phyloP scores from a whole-genome alignment of 2,797 vertebrate genomes.

The Alcedo quadribrachys region DNA sequence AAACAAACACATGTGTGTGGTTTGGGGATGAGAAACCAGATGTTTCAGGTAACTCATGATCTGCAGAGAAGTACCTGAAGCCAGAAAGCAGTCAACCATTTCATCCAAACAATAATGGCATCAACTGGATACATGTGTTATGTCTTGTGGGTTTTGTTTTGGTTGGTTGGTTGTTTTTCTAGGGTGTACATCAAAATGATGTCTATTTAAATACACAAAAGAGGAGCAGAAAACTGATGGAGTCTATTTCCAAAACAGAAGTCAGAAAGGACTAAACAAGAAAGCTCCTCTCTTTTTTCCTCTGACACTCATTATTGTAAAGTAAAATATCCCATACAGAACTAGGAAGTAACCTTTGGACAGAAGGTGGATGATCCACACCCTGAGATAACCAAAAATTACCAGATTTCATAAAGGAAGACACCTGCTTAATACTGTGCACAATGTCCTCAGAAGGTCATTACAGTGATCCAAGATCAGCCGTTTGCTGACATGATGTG shows the following conservation, averaged over 20 bases:
- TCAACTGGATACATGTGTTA: accelerated
- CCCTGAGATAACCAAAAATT: neutral
- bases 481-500: neutral
- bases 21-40: neutral
- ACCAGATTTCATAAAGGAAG: neutral
- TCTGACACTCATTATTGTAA: neutral
- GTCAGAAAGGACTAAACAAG: neutral
- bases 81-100: neutral
- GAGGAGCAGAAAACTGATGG: neutral
- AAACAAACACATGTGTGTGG: neutral
- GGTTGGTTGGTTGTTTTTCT: neutral
- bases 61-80: neutral
- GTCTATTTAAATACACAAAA: neutral
- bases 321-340: neutral
- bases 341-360: neutral
- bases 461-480: neutral
- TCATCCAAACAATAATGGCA: neutral
- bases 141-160: neutral
- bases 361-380: neutral
- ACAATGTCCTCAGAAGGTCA: neutral
- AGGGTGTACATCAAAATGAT: neutral
- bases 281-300: neutral
- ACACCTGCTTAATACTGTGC: neutral
- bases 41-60: neutral
- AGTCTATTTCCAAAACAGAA: neutral